These are phyloP conservation scores for Psittacula echo DNA, from an alignment of 2,797 vertebrate species.

Conservation along the genomic window DNA sequence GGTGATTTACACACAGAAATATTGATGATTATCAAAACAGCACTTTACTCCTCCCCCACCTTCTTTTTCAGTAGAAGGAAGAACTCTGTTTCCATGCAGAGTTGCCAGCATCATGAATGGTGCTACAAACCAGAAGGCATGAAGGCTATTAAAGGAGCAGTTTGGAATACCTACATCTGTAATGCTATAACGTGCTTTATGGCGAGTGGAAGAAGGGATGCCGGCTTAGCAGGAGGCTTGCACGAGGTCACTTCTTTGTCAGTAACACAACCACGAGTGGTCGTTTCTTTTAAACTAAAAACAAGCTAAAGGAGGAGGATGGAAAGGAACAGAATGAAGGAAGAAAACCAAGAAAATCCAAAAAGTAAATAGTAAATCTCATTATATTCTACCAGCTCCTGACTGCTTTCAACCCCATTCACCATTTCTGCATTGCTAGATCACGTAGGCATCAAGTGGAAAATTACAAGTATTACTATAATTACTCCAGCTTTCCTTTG, in stretches of 20 bases:
- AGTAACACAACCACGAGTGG: conserved; percentile 25
- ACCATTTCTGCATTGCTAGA: not conserved
- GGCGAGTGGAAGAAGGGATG: conserved; percentile 14
- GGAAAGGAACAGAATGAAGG: conserved; percentile 55
- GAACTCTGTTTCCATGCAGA: conserved; percentile 11
- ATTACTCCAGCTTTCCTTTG: conserved; percentile 37
- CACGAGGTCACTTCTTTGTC: conserved; percentile 20
- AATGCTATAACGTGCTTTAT: conserved; percentile 51
- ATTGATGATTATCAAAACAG: not conserved
- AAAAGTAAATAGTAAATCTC: not conserved
- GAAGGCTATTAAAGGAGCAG: not conserved
- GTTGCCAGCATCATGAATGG: conserved; percentile 75
- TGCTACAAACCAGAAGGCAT: conserved; percentile 17
- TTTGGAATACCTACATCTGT: conserved; percentile 71
- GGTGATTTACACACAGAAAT: not conserved
- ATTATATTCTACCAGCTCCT: not conserved
- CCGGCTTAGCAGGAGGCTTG: conserved; percentile 13
- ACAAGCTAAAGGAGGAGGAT: conserved; percentile 38
- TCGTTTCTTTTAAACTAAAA: conserved; percentile 18
- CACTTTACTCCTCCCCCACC: not conserved
- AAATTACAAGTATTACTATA: conserved; percentile 31
- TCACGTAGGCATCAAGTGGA: conserved; percentile 18
- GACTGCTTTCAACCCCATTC: not conserved
- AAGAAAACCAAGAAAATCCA: conserved; percentile 16
- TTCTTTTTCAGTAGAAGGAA: not conserved